phyloP scores from a whole-genome alignment of 2,888 invertebrate species.

The Amiota mariae region DNA sequence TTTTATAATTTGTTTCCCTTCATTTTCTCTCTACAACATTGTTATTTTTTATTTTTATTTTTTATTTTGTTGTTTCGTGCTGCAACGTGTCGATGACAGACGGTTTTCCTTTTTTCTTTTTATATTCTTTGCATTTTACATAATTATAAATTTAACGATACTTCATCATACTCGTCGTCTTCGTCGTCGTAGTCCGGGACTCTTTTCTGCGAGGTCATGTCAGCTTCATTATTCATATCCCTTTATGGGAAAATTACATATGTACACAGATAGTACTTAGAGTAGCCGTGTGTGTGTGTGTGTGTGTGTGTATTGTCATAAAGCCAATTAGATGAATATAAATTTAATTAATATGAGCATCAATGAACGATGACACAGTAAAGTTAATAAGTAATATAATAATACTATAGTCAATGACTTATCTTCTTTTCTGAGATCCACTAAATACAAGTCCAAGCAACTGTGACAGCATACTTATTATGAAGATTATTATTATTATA shows the following conservation, averaged over 20 bases:
- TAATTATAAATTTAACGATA: conserved; percentile 62
- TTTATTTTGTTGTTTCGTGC: neutral
- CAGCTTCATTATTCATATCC: conserved; percentile 58
- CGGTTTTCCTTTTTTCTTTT: too few species aligned
- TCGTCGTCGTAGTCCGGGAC: conserved; percentile 31
- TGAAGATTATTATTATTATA: too few species aligned
- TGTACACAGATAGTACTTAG: neutral
- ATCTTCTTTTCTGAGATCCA: too few species aligned
- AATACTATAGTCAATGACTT: too few species aligned
- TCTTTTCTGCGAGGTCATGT: conserved; percentile 44
- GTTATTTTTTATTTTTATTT: neutral
- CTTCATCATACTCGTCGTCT: conserved; percentile 32
- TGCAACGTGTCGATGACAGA: conserved; percentile 16
- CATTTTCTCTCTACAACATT: conserved; percentile 5
- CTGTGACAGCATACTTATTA: too few species aligned
- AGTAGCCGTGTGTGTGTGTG: conserved; percentile 28
- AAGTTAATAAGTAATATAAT: too few species aligned
- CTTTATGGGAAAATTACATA: conserved; percentile 49
- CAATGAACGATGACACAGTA: too few species aligned
- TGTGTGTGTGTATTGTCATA: conserved; percentile 47
- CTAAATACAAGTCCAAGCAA: too few species aligned
- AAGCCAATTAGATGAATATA: conserved; percentile 68
- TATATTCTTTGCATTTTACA: conserved; percentile 49
- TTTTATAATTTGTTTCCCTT: conserved; percentile 4
- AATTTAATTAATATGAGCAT: conserved; percentile 52